Conservation (phyloP, 2,888 invertebrate genomes). For the Lomographa bimaculata region DNA sequence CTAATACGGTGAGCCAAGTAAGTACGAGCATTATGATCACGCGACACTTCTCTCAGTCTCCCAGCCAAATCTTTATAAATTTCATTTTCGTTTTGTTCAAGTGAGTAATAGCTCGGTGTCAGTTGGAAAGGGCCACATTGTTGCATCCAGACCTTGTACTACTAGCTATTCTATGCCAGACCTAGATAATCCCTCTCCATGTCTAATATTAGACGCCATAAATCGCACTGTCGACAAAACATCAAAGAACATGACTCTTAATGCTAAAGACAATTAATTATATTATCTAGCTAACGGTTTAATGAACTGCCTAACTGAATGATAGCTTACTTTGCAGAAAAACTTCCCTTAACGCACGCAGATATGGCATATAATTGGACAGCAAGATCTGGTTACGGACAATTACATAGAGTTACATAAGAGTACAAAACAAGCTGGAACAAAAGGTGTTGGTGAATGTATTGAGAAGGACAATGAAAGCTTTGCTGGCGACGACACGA, state of each 20-base stretch:
- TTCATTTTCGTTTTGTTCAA: too few species aligned
- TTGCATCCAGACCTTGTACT: too few species aligned
- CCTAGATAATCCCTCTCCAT: conserved; percentile 12
- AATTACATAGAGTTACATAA: conserved; percentile 47
- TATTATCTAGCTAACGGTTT: conserved; percentile 38
- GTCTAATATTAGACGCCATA: conserved; percentile 14
- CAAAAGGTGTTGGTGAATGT: conserved; percentile 41
- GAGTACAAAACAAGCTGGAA: conserved; percentile 43
- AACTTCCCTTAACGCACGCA: background rate
- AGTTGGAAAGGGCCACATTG: too few species aligned
- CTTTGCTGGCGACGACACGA: conserved; percentile 28
- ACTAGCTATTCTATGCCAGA: too few species aligned
- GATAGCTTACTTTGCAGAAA: conserved; percentile 15
- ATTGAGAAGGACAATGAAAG: conserved; percentile 40
- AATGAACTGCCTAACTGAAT: conserved; percentile 21
- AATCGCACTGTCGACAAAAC: conserved; percentile 19
- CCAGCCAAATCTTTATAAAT: too few species aligned
- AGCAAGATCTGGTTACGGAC: conserved; percentile 27
- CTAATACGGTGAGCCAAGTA: too few species aligned
- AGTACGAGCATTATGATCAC: too few species aligned
- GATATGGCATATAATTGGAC: conserved; percentile 31
- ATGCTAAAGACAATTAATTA: conserved; percentile 44
- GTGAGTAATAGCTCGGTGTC: too few species aligned
- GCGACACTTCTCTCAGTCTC: too few species aligned
- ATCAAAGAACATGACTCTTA: conserved; percentile 33